Evolutionary conservation across 2,888 invertebrate genomes (phyloP).

Genomic region (Agrochola lychnidis): DNA sequence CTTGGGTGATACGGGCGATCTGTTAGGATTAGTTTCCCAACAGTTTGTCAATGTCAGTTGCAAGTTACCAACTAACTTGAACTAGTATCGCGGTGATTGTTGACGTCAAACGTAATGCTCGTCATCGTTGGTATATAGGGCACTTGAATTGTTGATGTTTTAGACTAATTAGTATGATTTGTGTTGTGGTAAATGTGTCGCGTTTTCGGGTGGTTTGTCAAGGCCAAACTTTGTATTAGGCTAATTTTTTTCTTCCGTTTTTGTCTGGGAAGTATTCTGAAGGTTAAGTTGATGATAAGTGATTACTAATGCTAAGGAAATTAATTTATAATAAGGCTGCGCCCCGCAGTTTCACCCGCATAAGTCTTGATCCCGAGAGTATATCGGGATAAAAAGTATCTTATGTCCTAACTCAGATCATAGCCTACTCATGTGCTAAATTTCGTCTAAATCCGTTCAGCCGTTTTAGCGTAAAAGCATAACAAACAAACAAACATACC

Average conservation of each 20-base stretch:
- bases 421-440: too few species aligned
- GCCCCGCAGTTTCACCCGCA: too few species aligned
- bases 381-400: too few species aligned
- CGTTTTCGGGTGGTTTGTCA: constrained; percentile 9
- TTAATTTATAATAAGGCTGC: too few species aligned
- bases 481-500: too few species aligned
- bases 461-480: too few species aligned
- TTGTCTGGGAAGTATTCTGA: too few species aligned
- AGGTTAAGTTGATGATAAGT: too few species aligned
- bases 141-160: constrained; percentile 32
- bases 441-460: too few species aligned
- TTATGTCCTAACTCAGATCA: too few species aligned
- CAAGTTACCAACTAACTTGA: constrained; percentile 67
- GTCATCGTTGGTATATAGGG: constrained; percentile 51
- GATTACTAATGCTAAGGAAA: background rate
- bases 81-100: constrained; percentile 68
- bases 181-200: constrained; percentile 2
- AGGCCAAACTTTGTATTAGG: background rate
- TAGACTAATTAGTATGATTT: constrained; percentile 36
- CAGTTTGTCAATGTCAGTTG: constrained; percentile 78
- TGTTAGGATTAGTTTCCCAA: constrained; percentile 73
- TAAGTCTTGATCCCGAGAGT: too few species aligned
- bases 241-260: background rate
- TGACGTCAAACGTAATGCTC: constrained; percentile 62
- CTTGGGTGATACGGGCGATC: constrained; percentile 64